Base-by-base conservation (phyloP, 2,113 vertebrate genomes). In the Grallaria varia region DNA sequence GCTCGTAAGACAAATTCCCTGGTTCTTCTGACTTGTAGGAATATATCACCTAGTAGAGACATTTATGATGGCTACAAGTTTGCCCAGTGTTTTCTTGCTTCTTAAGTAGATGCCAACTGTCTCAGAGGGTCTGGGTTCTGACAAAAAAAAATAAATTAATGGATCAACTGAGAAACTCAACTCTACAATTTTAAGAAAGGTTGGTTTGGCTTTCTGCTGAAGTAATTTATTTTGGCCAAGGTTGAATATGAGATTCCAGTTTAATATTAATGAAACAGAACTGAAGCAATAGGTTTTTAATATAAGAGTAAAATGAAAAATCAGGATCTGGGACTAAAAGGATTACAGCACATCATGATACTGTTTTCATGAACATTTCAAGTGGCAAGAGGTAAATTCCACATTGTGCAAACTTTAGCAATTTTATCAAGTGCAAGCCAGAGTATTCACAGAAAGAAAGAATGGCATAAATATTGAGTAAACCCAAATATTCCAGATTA, bases 341-440 rank as follows among this genome's bases (percentile, higher is more conserved):
- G 4, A 28, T 25, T 47, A 25, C 4, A 64, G 33, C 8, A 47
- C 24, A 63, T 17, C 0, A 0, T 31, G 6, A 62, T 6, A 47
- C 5, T 18, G 14, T 45, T 73, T 78, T 59, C 28, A 49, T 56
- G 12, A 67, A 50, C 31, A 40, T 33, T 27, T 73, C 35, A 50
- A 35, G 27, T 10, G 10, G 24, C 8, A 82, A 82, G 15, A 53
- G 6, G 5, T 20, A 66, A 92, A 87, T 47, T 77, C 35, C 21
- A 64, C 1, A 1, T 12, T 27, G 12, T 39, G 22, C 4, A 73
- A 68, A 55, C 10, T 39, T 58, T 0, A 60, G 21, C 19, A 59
- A 5, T 53, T 86, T 84, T 45, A 59, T 31, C 7, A 40, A 63
- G 30, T 55, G 10, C 21, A 75, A 45, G 17, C 33, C 49, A 58